phyloP scores from a whole-genome alignment of 1,140 invertebrate genomes.

The Caenorhabditis tropicalis region DNA sequence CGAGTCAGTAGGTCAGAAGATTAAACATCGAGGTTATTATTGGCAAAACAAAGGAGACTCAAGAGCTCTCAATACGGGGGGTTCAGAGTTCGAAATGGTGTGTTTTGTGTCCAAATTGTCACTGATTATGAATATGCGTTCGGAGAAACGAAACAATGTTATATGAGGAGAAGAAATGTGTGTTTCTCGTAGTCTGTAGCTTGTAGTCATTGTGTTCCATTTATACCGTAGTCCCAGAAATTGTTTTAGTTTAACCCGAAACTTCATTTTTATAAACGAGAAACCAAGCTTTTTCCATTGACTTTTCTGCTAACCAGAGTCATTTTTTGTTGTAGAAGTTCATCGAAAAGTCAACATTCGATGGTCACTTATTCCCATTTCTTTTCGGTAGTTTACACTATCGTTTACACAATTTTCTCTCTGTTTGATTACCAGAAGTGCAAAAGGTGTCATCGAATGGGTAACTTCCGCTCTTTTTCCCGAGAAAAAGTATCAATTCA shows the following conservation, averaged over 20 bases:
- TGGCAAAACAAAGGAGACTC: conserved; percentile 4
- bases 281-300: neutral
- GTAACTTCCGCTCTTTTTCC: neutral
- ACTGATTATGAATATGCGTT: neutral
- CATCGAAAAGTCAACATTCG: neutral
- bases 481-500: neutral
- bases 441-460: conserved; percentile 13
- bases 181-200: neutral
- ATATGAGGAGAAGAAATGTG: neutral
- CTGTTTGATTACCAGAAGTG: conserved; percentile 17
- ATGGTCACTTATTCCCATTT: neutral
- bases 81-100: conserved; percentile 30
- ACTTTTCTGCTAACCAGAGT: too few species aligned
- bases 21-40: conserved; percentile 21
- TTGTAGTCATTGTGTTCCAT: too few species aligned
- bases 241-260: too few species aligned
- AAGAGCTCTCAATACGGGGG: conserved; percentile 14
- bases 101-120: conserved; percentile 29
- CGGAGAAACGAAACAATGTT: neutral
- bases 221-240: too few species aligned
- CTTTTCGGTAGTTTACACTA: neutral
- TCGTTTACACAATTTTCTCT: neutral
- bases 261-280: neutral
- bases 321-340: too few species aligned
- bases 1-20: conserved; percentile 12